Base-by-base conservation (phyloP, 2,113 vertebrate species). In the Neomonachus schauinslandi region DNA sequence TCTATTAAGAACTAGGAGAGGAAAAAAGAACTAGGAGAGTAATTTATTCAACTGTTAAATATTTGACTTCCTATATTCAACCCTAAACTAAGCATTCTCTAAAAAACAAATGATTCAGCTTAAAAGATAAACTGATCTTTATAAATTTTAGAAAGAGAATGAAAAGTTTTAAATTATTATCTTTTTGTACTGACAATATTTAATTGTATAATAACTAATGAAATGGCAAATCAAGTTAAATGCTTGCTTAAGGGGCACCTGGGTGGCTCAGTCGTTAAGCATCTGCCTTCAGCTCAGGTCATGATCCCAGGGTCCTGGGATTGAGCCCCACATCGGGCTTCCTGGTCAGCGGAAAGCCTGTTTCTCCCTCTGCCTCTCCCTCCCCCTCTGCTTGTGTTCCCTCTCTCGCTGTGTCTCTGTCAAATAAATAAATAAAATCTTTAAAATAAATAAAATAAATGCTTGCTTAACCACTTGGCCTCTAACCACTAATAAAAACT, bases 71-170 rank as follows among this genome's bases (percentile, higher is more conserved):
- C 14, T 83, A 69, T 59, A 71, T n/a, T 93, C 39, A 91, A 63
- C n/a, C 71, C 79, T 97, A 42, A 97, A 95, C 19, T 67, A 94
- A 91, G 36, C 26, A 85, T 14, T 85, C n/a, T 89, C 61, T 77
- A 88, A 93, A 82, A 80, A 79, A 59, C 14, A 46, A 46, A 46
- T 46, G 65, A 67, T 33, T 67, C 65, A 67, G 31, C 14, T 67
- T 93, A 93, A 84, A 92, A 80, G 18, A 94, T 57, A 89, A n/a
- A 88, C 3, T 9, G 16, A 87, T 85, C 36, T 94, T 82, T 89
- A 83, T 88, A 82, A 93, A 77, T 57, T 95, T 95, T 77, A 94
- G 65, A 93, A 95, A 80, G 0, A 96, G 36, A 83, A 93, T 31
- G 13, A 55, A 91, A 96, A 83, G 33, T 61, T 88, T 36, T n/a